Percentiles rank a stretch among this genome's conserved stretches.
Conservation (phyloP, 2,797 vertebrate genomes). For the Pampus argenteus region DNA sequence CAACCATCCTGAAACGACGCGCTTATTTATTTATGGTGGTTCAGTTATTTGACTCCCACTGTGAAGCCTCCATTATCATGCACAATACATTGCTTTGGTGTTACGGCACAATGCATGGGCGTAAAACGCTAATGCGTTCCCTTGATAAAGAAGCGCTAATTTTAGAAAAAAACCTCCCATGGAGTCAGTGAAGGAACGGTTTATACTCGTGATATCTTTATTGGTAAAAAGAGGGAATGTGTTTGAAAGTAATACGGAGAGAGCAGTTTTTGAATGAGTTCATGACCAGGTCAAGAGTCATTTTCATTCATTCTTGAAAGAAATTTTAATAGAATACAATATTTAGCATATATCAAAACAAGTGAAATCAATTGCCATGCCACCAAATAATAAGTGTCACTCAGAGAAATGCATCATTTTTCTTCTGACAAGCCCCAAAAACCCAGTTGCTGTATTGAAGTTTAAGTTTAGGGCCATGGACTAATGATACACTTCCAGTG, state of each 20-base stretch:
- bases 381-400: slow-evolving; percentile 28
- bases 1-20: slow-evolving; percentile 64
- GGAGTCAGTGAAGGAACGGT: slow-evolving; percentile 41
- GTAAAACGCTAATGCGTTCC: slow-evolving; percentile 67
- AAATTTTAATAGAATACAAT: slow-evolving; percentile 22
- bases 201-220: slow-evolving; percentile 42
- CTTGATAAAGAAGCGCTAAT: slow-evolving; percentile 67
- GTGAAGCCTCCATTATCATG: slow-evolving; percentile 60
- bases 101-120: slow-evolving; percentile 56
- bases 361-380: slow-evolving; percentile 4
- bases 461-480: slow-evolving; percentile 29
- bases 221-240: slow-evolving; percentile 8
- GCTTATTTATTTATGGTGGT: slow-evolving; percentile 67
- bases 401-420: slow-evolving; percentile 17
- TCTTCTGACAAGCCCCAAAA: neutral
- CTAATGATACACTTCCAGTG: slow-evolving; percentile 46
- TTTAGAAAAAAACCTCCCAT: slow-evolving; percentile 59
- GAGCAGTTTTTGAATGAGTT: neutral
- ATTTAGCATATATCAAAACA: slow-evolving; percentile 23
- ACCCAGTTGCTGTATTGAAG: slow-evolving; percentile 27
- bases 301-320: slow-evolving; percentile 1
- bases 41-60: slow-evolving; percentile 68
- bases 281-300: slow-evolving; percentile 4
- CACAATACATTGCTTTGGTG: slow-evolving; percentile 67
- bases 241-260: slow-evolving; percentile 20